Conservation (phyloP, 2,797 vertebrate genomes). For the Coilia nasus region DNA sequence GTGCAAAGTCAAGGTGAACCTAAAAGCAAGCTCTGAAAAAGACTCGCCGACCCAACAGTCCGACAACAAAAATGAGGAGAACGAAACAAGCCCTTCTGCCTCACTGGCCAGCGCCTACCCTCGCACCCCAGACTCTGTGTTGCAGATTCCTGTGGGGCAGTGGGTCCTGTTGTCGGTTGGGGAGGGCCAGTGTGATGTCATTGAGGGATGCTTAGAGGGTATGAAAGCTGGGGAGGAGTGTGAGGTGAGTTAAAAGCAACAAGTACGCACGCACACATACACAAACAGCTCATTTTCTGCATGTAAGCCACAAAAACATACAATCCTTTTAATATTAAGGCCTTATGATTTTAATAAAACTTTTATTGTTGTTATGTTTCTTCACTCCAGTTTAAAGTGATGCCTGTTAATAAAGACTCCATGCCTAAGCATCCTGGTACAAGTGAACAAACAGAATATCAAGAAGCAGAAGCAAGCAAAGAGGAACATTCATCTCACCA, state of each 20-base stretch:
- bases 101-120: constrained; percentile 41
- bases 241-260: constrained; percentile 65
- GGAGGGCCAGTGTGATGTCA: constrained; percentile 81
- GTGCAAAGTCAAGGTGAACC: constrained; percentile 73
- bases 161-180: constrained; percentile 77
- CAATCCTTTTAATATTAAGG: not conserved
- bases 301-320: not conserved
- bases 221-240: constrained; percentile 83
- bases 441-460: constrained; percentile 22
- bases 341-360: too few relatives aligned
- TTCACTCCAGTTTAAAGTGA: not conserved
- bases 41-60: not conserved
- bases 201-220: constrained; percentile 80
- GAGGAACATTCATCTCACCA: not conserved
- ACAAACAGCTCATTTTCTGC: not conserved
- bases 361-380: too few relatives aligned
- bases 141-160: constrained; percentile 72
- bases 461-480: constrained; percentile 39
- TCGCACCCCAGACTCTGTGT: constrained; percentile 61
- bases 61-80: constrained; percentile 6
- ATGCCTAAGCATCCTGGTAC: not conserved
- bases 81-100: not conserved
- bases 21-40: constrained; percentile 46
- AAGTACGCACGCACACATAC: not conserved
- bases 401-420: not conserved